Conservation (phyloP, 2,113 vertebrate species). For the Muntiacus muntjak region DNA sequence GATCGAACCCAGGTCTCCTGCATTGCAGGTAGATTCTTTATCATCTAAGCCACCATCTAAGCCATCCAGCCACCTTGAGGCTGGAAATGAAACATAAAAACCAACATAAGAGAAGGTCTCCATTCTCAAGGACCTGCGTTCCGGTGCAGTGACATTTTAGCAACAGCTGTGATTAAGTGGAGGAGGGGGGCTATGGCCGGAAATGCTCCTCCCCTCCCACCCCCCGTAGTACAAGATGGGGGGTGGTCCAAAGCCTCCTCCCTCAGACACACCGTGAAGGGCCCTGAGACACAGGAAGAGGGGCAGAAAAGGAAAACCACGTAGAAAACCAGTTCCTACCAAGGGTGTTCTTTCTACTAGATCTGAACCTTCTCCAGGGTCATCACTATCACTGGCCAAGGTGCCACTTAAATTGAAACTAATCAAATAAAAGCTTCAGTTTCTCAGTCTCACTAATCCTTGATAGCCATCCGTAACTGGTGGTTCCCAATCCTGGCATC, state of each 20-base stretch:
- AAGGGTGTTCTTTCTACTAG: accelerated
- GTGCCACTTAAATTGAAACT: background rate
- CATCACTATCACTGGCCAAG: background rate
- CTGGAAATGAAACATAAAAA: background rate
- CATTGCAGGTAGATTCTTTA: background rate
- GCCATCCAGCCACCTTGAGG: background rate
- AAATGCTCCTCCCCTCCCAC: background rate
- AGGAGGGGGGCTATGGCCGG: background rate
- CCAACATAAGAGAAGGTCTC: background rate
- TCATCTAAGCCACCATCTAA: background rate
- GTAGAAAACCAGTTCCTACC: accelerated
- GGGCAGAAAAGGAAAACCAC: background rate
- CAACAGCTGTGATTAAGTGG: background rate
- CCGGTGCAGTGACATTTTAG: background rate
- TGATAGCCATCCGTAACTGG: accelerated
- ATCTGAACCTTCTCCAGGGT: too few relatives aligned
- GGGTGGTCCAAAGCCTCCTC: background rate
- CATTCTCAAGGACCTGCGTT: background rate
- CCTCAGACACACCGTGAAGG: background rate
- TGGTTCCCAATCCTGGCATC: background rate
- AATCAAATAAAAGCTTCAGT: background rate
- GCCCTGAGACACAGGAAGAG: accelerated
- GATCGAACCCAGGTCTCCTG: background rate
- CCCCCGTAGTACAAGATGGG: background rate
- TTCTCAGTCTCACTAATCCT: accelerated